Conservation (phyloP, 1,140 invertebrate species). For the Pissodes strobi region DNA sequence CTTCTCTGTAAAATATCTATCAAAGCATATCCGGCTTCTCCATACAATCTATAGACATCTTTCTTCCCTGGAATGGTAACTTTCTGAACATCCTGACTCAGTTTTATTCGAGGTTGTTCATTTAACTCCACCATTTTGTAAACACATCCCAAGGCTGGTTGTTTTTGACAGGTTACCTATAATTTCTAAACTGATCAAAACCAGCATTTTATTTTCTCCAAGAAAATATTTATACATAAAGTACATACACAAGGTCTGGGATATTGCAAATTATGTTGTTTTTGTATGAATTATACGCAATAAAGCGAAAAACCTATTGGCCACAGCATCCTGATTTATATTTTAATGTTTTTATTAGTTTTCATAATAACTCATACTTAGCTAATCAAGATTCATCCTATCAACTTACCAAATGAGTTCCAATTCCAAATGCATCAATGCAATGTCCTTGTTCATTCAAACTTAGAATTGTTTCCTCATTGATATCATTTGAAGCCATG, state of each 20-base stretch:
- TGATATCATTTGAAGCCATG: conserved; percentile 98
- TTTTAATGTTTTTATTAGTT: too few species aligned
- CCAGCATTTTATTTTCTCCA: too few species aligned
- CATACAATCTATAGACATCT: conserved; percentile 77
- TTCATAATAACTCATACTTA: conserved; percentile 30
- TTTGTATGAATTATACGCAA: too few species aligned
- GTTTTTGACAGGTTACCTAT: conserved; percentile 78
- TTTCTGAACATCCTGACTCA: conserved; percentile 97
- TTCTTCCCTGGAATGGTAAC: conserved; percentile 96
- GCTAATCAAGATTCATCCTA: neutral
- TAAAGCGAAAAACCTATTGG: too few species aligned
- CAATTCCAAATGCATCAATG: conserved; percentile 96
- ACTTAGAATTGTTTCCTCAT: conserved; percentile 97
- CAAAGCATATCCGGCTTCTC: conserved; percentile 87
- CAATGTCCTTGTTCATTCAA: conserved; percentile 96
- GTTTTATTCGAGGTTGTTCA: conserved; percentile 88
- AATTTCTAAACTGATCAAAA: too few species aligned
- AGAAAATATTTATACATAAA: too few species aligned
- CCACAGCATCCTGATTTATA: too few species aligned
- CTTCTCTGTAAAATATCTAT: conserved; percentile 87
- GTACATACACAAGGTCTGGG: too few species aligned
- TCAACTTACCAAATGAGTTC: conserved; percentile 66
- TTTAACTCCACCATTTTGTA: conserved; percentile 98
- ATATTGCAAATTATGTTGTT: too few species aligned
- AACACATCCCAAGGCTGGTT: conserved; percentile 97